phyloP scores from a whole-genome alignment of 2,888 invertebrate species.

The Mesorhabditis belari region DNA sequence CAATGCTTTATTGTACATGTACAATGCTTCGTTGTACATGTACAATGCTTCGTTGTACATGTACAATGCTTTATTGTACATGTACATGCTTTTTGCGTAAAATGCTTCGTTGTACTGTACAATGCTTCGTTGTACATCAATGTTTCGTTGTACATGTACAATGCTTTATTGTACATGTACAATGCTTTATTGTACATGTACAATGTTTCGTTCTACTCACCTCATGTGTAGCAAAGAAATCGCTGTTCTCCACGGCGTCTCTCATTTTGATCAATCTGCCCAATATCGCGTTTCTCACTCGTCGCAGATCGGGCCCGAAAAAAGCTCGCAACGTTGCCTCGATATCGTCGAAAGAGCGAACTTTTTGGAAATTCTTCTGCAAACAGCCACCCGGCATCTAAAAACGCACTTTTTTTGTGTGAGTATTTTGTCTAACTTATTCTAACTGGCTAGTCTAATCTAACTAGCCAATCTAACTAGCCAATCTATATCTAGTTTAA shows the following conservation, averaged over 20 bases:
- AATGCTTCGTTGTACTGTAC: no score
- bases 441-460: background rate
- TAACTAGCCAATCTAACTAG: background rate
- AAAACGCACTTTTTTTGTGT: background rate
- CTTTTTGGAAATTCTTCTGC: conserved; percentile 75
- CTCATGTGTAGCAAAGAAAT: conserved; percentile 83
- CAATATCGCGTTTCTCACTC: conserved; percentile 65
- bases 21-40: no score
- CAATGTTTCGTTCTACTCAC: conserved; percentile 54
- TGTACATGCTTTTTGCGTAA: no score
- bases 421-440: background rate
- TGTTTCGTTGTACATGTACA: no score
- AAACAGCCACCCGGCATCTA: conserved; percentile 44
- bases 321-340: conserved; percentile 37
- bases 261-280: conserved; percentile 72
- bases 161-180: no score
- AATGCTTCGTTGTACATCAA: no score
- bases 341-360: conserved; percentile 69
- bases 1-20: no score
- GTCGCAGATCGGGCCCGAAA: conserved; percentile 42
- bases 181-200: no score
- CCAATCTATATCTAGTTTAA: background rate
- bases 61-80: no score
- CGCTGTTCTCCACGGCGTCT: conserved; percentile 72
- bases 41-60: no score